A percentile compares a stretch with the other conserved stretches of the same genome.
Conservation (phyloP, 2,797 vertebrate genomes). For the Poliocrania exsul region DNA sequence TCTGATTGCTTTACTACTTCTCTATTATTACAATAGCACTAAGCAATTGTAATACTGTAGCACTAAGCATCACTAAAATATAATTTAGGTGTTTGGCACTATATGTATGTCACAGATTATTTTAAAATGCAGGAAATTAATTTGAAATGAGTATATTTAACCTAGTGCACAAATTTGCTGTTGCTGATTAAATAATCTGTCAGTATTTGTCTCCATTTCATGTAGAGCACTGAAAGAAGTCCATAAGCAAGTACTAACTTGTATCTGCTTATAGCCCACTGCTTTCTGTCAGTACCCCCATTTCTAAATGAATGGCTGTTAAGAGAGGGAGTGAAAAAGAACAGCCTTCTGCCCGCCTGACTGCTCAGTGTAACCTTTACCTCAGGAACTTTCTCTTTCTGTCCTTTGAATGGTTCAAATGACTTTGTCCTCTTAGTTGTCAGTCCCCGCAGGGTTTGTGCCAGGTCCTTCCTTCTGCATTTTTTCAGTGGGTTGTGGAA, state of each 20-base stretch:
- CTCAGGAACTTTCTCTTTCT: neutral
- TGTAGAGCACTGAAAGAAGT: neutral
- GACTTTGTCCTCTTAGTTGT: neutral
- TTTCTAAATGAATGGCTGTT: neutral
- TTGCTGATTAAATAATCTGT: neutral
- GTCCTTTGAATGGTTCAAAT: neutral
- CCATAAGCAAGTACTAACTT: neutral
- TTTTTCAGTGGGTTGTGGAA: neutral
- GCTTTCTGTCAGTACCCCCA: neutral
- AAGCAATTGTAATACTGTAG: neutral
- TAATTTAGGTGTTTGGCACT: neutral
- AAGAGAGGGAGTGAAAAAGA: neutral
- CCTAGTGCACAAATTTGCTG: neutral
- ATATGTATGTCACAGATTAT: neutral
- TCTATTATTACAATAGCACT: neutral
- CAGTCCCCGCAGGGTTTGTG: neutral
- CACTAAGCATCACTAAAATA: neutral
- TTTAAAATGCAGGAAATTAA: neutral
- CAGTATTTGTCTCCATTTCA: neutral
- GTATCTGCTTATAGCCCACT: neutral
- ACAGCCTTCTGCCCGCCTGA: neutral
- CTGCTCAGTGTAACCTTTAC: neutral
- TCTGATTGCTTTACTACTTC: neutral
- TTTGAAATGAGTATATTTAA: neutral
- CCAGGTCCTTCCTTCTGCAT: neutral